These are phyloP conservation scores for Aphodius granarius DNA, from an alignment of 2,888 invertebrate species.

Conservation along the genomic window DNA sequence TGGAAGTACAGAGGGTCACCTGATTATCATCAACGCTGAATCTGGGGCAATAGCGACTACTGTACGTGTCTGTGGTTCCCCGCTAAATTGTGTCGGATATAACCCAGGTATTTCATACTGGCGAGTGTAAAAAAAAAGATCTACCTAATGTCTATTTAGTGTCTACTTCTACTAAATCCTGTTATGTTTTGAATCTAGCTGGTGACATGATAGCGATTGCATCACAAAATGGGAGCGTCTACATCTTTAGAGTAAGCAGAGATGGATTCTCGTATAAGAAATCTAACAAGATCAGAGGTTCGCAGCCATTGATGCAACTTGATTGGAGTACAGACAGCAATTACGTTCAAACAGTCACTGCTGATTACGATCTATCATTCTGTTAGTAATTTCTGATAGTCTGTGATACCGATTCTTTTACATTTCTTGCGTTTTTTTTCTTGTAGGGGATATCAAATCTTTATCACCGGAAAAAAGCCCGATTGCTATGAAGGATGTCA, in stretches of 20 bases:
- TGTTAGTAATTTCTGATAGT: slow-evolving; percentile 63
- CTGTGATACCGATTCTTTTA: neutral
- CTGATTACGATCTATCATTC: slow-evolving; percentile 85
- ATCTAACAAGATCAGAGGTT: slow-evolving; percentile 83
- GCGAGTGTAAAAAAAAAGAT: neutral
- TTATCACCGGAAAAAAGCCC: slow-evolving; percentile 86
- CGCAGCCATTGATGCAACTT: slow-evolving; percentile 81
- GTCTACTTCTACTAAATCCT: slow-evolving; percentile 1
- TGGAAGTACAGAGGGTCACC: slow-evolving; percentile 87
- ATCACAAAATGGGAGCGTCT: slow-evolving; percentile 85
- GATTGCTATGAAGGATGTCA: slow-evolving; percentile 86
- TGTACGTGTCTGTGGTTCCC: slow-evolving; percentile 83
- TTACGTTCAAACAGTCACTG: slow-evolving; percentile 85
- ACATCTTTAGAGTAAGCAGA: slow-evolving; percentile 81
- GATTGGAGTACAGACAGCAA: slow-evolving; percentile 92
- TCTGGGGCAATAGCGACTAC: slow-evolving; percentile 85
- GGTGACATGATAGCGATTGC: slow-evolving; percentile 88
- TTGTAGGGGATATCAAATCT: slow-evolving; percentile 86
- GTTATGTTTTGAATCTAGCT: slow-evolving; percentile 59
- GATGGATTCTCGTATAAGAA: slow-evolving; percentile 91
- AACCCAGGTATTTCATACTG: slow-evolving; percentile 71
- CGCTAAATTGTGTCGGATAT: slow-evolving; percentile 82
- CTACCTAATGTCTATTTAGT: neutral
- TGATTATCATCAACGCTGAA: slow-evolving; percentile 83
- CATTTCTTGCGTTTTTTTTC: neutral